These are phyloP conservation scores for Macrobrachium rosenbergii DNA, from an alignment of 1,140 invertebrate species.

Conservation along the genomic window DNA sequence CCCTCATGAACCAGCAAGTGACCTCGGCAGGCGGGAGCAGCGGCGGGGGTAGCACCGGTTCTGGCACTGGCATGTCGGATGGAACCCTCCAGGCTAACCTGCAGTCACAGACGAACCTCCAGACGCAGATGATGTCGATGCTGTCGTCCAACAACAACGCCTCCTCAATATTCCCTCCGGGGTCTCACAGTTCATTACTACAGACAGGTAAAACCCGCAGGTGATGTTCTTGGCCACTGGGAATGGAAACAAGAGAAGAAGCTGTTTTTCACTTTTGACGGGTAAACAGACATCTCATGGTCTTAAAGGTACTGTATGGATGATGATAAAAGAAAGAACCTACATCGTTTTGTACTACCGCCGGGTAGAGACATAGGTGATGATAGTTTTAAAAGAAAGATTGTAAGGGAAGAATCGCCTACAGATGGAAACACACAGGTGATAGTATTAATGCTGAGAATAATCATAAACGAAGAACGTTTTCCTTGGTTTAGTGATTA, in stretches of 20 bases:
- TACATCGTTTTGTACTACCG: too few species aligned
- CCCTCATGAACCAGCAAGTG: slow-evolving; percentile 58
- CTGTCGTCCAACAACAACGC: slow-evolving; percentile 46
- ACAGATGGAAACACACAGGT: too few species aligned
- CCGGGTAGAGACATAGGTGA: too few species aligned
- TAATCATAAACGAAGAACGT: too few species aligned
- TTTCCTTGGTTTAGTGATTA: too few species aligned
- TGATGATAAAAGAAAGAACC: too few species aligned
- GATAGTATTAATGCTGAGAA: too few species aligned
- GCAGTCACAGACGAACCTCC: slow-evolving; percentile 42
- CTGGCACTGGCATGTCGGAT: not conserved
- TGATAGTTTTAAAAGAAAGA: too few species aligned
- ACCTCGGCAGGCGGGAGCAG: not conserved
- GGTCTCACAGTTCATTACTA: slow-evolving; percentile 28
- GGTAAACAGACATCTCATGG: too few species aligned
- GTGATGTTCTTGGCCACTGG: not conserved
- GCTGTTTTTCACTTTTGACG: too few species aligned
- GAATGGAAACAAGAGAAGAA: not conserved
- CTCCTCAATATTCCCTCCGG: slow-evolving; percentile 44
- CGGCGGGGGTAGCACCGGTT: not conserved
- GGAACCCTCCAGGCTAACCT: not conserved
- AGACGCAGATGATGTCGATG: slow-evolving; percentile 57
- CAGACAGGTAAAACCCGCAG: slow-evolving; percentile 36
- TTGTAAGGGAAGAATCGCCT: too few species aligned
- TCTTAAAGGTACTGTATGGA: too few species aligned